Percentiles rank a stretch among this genome's conserved stretches.
Conservation (phyloP, 2,888 invertebrate genomes). For the Gymnosoma rotundatum region DNA sequence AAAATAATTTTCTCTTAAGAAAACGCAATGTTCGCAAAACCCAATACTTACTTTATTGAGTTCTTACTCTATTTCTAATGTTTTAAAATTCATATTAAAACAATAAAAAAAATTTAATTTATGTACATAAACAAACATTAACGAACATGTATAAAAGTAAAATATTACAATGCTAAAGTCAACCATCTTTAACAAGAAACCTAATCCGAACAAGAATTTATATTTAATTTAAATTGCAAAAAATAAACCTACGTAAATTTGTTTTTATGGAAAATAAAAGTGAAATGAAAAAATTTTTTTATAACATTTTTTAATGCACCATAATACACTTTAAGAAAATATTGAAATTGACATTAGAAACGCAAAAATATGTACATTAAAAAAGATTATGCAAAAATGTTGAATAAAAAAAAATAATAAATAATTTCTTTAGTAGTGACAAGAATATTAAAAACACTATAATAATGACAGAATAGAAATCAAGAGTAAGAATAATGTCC, state of each 20-base stretch:
- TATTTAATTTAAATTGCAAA: slow-evolving; percentile 33
- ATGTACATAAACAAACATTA: slow-evolving; percentile 18
- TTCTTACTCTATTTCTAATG: too few species aligned
- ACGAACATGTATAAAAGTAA: not conserved
- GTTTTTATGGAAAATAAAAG: slow-evolving; percentile 1
- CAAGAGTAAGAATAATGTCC: not conserved
- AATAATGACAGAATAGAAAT: slow-evolving; percentile 4
- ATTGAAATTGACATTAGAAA: not conserved
- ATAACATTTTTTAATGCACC: too few species aligned
- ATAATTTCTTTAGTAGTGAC: slow-evolving; percentile 29
- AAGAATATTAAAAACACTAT: slow-evolving; percentile 35
- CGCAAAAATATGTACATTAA: not conserved
- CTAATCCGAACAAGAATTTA: not conserved
- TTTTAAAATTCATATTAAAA: too few species aligned
- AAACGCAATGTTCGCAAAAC: too few species aligned
- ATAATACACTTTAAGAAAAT: slow-evolving; percentile 1
- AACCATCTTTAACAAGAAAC: not conserved
- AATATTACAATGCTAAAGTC: not conserved
- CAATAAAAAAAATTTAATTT: not conserved
- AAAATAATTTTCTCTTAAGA: too few species aligned
- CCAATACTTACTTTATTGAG: too few species aligned
- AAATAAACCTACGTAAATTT: not conserved
- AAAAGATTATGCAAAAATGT: slow-evolving; percentile 53
- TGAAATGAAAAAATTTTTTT: not conserved
- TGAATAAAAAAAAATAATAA: not conserved